phyloP scores from a whole-genome alignment of 2,888 invertebrate species.

The Drosophila borborema region DNA sequence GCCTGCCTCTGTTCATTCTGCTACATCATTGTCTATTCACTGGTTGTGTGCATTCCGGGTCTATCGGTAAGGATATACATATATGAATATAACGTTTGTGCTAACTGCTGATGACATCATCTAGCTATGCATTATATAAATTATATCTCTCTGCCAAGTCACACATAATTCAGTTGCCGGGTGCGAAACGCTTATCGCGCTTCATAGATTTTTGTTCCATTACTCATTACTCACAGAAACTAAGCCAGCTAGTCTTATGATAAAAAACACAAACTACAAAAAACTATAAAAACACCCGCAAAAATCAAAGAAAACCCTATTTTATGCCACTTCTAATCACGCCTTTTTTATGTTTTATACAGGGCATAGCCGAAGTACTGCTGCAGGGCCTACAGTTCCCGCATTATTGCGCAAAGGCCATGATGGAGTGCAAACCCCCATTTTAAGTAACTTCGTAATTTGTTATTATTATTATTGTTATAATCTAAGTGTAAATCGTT shows the following conservation, averaged over 20 bases:
- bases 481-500: constrained; percentile 48
- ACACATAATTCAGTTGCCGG: constrained; percentile 18
- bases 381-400: constrained; percentile 90
- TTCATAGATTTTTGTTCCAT: constrained; percentile 40
- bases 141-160: neutral
- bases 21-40: constrained; percentile 89
- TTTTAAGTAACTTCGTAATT: constrained; percentile 60
- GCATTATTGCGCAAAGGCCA: constrained; percentile 89
- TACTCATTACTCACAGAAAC: constrained; percentile 51
- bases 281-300: neutral
- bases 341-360: constrained; percentile 79
- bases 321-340: constrained; percentile 6
- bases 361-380: constrained; percentile 89
- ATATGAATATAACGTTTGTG: neutral
- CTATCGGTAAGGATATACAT: constrained; percentile 87
- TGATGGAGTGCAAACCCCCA: constrained; percentile 88
- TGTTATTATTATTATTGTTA: constrained; percentile 5
- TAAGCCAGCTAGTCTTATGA: constrained; percentile 29
- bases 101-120: constrained; percentile 41
- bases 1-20: constrained; percentile 89
- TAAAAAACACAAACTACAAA: constrained; percentile 23
- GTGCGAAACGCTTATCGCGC: constrained; percentile 42
- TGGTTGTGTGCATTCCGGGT: constrained; percentile 89
- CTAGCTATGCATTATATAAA: constrained; percentile 11
- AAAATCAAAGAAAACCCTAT: neutral